Evolutionary conservation across 2,888 invertebrate species (phyloP).

Genomic region (Brachyopa scutellaris): DNA sequence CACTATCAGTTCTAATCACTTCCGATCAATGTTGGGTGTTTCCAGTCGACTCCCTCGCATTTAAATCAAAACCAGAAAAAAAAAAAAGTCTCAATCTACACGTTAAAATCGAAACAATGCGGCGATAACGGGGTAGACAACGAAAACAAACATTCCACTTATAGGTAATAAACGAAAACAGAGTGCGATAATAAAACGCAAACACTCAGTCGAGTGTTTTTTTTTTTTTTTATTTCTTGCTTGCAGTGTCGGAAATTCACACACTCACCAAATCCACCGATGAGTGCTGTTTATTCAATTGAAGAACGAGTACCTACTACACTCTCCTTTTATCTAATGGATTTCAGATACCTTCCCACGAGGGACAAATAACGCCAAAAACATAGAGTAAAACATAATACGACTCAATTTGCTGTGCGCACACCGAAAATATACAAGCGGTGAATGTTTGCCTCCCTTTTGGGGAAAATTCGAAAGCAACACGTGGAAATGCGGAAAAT

Average conservation of each 20-base stretch:
- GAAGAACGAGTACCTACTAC: neutral
- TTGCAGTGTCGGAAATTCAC: constrained; percentile 20
- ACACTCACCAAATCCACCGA: neutral
- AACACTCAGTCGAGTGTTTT: constrained; percentile 17
- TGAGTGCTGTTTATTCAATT: constrained; percentile 19
- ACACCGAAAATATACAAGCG: constrained; percentile 1
- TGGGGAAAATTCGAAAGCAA: constrained; percentile 26
- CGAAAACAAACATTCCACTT: constrained; percentile 38
- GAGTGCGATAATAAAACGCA: constrained; percentile 45
- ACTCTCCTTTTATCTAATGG: constrained; percentile 35
- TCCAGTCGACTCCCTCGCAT: constrained; percentile 6
- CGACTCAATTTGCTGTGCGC: constrained; percentile 38
- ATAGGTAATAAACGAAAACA: constrained; percentile 46
- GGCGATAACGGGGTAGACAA: constrained; percentile 30
- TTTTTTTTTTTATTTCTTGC: no score
- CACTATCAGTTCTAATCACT: constrained; percentile 9
- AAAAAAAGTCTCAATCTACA: neutral
- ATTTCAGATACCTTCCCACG: constrained; percentile 29
- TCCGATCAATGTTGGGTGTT: constrained; percentile 14
- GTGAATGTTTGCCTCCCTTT: constrained; percentile 1
- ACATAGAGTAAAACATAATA: no score
- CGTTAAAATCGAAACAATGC: constrained; percentile 18
- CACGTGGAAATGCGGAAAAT: constrained; percentile 61
- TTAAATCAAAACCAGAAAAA: neutral
- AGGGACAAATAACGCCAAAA: no score